Conservation (phyloP, 2,888 invertebrate genomes). For the Portevinia maculata region DNA sequence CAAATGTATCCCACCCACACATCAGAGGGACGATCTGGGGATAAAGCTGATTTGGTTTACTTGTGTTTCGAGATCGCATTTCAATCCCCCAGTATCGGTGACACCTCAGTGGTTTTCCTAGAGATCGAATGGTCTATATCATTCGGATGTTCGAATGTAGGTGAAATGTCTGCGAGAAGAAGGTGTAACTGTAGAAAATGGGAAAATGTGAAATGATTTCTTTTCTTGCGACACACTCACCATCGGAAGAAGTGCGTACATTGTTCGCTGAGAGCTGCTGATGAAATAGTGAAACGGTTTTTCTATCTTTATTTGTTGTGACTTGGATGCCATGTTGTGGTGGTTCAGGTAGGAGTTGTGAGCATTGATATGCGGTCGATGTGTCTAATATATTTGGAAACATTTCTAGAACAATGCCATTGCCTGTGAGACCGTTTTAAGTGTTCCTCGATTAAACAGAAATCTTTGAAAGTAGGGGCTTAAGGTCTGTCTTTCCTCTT, state of each 20-base stretch:
- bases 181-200: constrained; percentile 36
- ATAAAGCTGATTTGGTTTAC: constrained; percentile 4
- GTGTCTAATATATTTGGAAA: too few relatives aligned
- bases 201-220: constrained; percentile 37
- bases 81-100: constrained; percentile 27
- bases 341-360: neutral
- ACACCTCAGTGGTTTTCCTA: constrained; percentile 37
- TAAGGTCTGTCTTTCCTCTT: too few relatives aligned
- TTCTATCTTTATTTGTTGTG: neutral
- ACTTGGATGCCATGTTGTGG: neutral
- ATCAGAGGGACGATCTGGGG: neutral
- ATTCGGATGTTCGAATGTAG: constrained; percentile 5
- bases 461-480: too few relatives aligned
- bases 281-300: neutral
- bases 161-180: constrained; percentile 19
- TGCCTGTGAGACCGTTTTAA: too few relatives aligned
- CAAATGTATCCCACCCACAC: neutral
- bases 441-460: too few relatives aligned
- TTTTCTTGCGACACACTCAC: constrained; percentile 9
- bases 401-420: too few relatives aligned
- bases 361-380: too few relatives aligned
- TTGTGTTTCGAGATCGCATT: constrained; percentile 24
- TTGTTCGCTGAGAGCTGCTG: constrained; percentile 2
- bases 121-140: constrained; percentile 1
- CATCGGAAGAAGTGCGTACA: constrained; percentile 1